phyloP scores from a whole-genome alignment of 2,797 vertebrate species.

The Sphenodon punctatus region DNA sequence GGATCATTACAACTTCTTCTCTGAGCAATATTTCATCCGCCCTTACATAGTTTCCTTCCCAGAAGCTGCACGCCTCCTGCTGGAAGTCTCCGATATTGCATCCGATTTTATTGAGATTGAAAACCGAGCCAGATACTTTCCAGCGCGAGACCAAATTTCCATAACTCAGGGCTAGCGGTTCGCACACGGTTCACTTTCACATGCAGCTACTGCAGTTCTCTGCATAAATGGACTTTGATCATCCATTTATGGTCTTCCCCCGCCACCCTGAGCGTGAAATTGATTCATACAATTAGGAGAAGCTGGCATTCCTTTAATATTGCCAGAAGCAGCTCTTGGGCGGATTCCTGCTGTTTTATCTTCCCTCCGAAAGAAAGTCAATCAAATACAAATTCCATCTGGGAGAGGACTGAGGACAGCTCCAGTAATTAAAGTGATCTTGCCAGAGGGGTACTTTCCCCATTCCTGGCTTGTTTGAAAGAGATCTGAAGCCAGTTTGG shows the following conservation, averaged over 20 bases:
- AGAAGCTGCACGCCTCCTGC: not conserved
- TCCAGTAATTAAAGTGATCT: not conserved
- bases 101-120: no score
- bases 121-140: no score
- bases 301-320: not conserved
- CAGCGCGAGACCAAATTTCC: not conserved
- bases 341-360: not conserved
- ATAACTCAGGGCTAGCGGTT: not conserved
- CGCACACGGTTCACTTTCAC: no score
- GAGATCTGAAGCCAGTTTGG: not conserved
- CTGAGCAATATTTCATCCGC: not conserved
- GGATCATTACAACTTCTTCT: not conserved
- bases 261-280: not conserved
- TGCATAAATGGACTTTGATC: not conserved
- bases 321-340: not conserved
- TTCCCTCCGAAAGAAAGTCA: not conserved
- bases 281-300: not conserved
- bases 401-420: not conserved
- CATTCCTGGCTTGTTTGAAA: not conserved
- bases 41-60: not conserved
- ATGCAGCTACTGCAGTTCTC: no score
- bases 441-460: not conserved
- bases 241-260: not conserved
- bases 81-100: not conserved
- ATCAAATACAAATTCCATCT: no score